Evolutionary conservation across 2,113 vertebrate species (phyloP).

Genomic region (Arothron firmamentum): DNA sequence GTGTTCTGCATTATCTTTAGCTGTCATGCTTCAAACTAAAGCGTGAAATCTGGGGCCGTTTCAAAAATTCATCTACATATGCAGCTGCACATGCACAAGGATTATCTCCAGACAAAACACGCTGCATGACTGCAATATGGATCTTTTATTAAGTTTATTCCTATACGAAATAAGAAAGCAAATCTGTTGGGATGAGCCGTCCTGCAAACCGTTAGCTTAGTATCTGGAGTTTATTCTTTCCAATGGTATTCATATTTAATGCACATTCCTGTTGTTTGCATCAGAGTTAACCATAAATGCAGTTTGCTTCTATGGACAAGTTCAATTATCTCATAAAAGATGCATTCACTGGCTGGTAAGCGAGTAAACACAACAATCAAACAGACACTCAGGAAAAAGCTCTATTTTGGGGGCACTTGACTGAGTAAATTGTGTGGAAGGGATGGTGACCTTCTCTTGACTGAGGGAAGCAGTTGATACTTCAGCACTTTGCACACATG

Average conservation of each 20-base stretch:
- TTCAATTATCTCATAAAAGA: constrained; percentile 2
- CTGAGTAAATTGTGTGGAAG: constrained; percentile 32
- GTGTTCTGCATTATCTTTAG: constrained; percentile 67
- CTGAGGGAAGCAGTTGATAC: constrained; percentile 17
- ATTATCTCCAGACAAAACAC: constrained; percentile 34
- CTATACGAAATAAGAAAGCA: not conserved
- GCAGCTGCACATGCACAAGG: constrained; percentile 44
- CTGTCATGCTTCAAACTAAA: constrained; percentile 52
- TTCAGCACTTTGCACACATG: constrained; percentile 26
- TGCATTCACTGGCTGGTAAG: not conserved
- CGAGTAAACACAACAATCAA: constrained; percentile 11
- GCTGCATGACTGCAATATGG: constrained; percentile 3
- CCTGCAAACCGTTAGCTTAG: too few relatives aligned
- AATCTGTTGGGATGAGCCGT: not conserved
- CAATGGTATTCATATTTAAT: too few relatives aligned
- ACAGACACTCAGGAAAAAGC: constrained; percentile 19
- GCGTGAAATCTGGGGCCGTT: constrained; percentile 58
- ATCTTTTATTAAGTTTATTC: constrained; percentile 13
- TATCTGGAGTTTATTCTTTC: too few relatives aligned
- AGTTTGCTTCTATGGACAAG: not conserved
- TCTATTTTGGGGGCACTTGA: constrained; percentile 26
- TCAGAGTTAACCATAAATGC: not conserved
- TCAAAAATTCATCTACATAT: constrained; percentile 58
- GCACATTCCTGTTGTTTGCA: too few relatives aligned
- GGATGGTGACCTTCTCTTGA: constrained; percentile 27